phyloP scores from a whole-genome alignment of 2,888 invertebrate genomes.

The Epistrophe eligans region DNA sequence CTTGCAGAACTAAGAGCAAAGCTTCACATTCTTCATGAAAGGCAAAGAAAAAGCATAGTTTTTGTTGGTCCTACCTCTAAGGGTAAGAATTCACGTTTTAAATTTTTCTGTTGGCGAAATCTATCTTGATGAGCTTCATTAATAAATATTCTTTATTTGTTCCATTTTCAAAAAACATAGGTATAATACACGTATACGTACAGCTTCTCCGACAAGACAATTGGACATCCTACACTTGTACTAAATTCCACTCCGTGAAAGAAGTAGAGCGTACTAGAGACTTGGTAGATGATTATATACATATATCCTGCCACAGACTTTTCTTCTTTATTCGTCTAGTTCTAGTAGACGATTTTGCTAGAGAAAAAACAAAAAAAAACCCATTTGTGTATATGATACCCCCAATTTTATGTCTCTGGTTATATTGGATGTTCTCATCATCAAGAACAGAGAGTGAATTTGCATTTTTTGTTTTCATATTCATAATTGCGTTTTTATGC shows the following conservation, averaged over 20 bases:
- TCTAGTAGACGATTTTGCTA: slow-evolving; percentile 42
- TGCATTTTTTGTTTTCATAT: slow-evolving; percentile 67
- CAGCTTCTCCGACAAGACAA: slow-evolving; percentile 40
- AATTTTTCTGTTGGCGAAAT: slow-evolving; percentile 3
- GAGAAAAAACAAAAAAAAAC: slow-evolving; percentile 17
- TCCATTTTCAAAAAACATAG: slow-evolving; percentile 5
- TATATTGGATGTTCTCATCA: not conserved
- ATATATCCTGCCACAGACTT: slow-evolving; percentile 7
- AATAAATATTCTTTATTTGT: slow-evolving; percentile 23
- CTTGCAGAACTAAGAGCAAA: no score
- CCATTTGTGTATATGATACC: slow-evolving; percentile 1
- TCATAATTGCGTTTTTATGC: slow-evolving; percentile 61
- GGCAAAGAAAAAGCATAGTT: no score
- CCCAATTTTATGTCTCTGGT: slow-evolving; percentile 39
- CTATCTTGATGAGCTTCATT: slow-evolving; percentile 12
- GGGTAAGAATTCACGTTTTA: not conserved
- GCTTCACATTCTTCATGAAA: no score
- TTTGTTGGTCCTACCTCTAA: no score
- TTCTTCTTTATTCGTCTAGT: not conserved
- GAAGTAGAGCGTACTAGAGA: slow-evolving; percentile 58
- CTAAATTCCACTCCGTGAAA: slow-evolving; percentile 48
- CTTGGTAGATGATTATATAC: slow-evolving; percentile 20
- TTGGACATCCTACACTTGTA: slow-evolving; percentile 64
- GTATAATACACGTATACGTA: not conserved
- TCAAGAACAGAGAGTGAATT: slow-evolving; percentile 33